Evolutionary conservation across 2,888 invertebrate genomes (phyloP).

Genomic region (Choristoneura rosaceana): DNA sequence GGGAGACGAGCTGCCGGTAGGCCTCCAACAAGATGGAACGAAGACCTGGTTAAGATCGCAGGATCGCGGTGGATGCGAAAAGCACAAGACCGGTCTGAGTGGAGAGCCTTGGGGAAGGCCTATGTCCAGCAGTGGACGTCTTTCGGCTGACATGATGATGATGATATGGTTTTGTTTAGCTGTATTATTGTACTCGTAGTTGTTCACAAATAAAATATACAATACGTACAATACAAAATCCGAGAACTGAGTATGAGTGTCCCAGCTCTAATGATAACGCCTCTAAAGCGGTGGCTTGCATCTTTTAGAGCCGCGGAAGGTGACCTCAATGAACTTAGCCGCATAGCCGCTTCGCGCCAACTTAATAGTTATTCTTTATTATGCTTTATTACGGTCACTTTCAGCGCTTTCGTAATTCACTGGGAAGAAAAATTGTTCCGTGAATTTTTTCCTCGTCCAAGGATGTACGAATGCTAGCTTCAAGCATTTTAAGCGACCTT

Average conservation of each 20-base stretch:
- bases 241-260: background rate
- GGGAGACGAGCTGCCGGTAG: too few relatives aligned
- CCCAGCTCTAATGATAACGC: conserved; percentile 11
- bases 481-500: background rate
- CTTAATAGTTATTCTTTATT: conserved; percentile 27
- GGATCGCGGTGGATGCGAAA: too few relatives aligned
- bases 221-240: too few relatives aligned
- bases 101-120: too few relatives aligned
- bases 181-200: too few relatives aligned
- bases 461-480: background rate
- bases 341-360: conserved; percentile 6
- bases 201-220: too few relatives aligned
- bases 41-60: too few relatives aligned
- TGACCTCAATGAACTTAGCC: conserved; percentile 33
- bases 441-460: background rate
- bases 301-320: conserved; percentile 31
- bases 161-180: too few relatives aligned
- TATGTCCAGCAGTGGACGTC: too few relatives aligned
- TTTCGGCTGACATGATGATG: too few relatives aligned
- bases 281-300: conserved; percentile 27
- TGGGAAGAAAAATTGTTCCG: background rate
- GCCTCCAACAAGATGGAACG: too few relatives aligned
- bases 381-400: background rate
- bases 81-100: too few relatives aligned
- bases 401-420: background rate